A percentile compares a stretch with the other conserved stretches of the same genome.
These are phyloP conservation scores for Scaptomyza pallida DNA, from an alignment of 1,140 invertebrate species.

Conservation along the genomic window DNA sequence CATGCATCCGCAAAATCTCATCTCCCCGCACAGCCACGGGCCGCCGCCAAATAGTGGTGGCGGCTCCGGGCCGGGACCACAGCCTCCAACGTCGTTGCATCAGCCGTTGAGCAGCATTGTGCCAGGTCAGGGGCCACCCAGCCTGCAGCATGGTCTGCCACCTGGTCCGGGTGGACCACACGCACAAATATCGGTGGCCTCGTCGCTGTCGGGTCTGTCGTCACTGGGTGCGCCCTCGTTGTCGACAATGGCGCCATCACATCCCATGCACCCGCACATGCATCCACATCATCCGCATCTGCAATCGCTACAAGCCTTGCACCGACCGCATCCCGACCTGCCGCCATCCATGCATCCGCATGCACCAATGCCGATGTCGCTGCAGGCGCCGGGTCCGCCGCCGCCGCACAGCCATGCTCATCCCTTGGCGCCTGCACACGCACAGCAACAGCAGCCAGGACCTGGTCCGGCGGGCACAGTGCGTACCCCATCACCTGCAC, in stretches of 20 bases:
- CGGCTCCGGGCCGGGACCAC: constrained; percentile 33
- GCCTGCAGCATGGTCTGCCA: constrained; percentile 65
- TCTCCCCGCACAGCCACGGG: constrained; percentile 77
- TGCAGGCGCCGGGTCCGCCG: constrained; percentile 71
- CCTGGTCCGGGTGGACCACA: constrained; percentile 58
- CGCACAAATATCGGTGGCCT: constrained; percentile 61
- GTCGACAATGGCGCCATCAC: constrained; percentile 72
- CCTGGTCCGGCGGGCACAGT: constrained; percentile 77
- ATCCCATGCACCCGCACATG: constrained; percentile 72
- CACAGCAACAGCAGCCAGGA: constrained; percentile 79
- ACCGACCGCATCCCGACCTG: constrained; percentile 75
- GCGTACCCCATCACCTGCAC: constrained; percentile 78
- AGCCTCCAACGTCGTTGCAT: constrained; percentile 66
- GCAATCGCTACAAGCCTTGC: constrained; percentile 59
- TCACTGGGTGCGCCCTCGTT: constrained; percentile 58
- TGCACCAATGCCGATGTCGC: constrained; percentile 69
- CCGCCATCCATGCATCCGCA: constrained; percentile 74
- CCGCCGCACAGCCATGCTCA: constrained; percentile 60
- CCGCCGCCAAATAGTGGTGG: constrained; percentile 35
- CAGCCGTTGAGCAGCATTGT: constrained; percentile 41
- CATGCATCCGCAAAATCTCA: constrained; percentile 87
- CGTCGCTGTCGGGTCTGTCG: constrained; percentile 49
- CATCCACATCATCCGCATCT: constrained; percentile 66
- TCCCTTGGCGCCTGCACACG: constrained; percentile 60
- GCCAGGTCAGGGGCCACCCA: constrained; percentile 41